Percentiles rank a stretch among this genome's conserved stretches.
Conservation (phyloP, 2,113 vertebrate species). For the Sinosuthora webbiana region DNA sequence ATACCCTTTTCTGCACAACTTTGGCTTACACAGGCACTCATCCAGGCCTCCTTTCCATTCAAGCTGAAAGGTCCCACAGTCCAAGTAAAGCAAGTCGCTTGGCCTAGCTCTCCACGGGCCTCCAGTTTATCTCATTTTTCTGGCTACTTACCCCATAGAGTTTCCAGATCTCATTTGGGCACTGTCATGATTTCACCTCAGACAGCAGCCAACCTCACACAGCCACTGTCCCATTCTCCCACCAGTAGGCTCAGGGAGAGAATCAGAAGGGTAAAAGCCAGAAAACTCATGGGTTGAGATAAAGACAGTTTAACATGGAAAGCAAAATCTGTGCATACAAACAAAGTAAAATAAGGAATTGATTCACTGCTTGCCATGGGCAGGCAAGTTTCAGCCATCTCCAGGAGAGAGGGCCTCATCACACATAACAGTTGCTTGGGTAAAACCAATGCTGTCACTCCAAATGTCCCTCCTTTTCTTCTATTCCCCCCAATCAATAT, state of each 20-base stretch:
- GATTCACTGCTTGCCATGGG: neutral
- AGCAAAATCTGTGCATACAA: neutral
- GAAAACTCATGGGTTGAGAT: neutral
- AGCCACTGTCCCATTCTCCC: neutral
- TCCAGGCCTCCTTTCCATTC: neutral
- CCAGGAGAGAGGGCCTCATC: neutral
- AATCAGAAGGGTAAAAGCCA: neutral
- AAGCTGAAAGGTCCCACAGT: neutral
- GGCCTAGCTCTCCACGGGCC: neutral
- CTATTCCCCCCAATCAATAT: neutral
- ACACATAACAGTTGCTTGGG: neutral
- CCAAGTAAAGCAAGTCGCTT: neutral
- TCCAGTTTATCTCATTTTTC: neutral
- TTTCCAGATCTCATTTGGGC: neutral
- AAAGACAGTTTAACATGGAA: neutral
- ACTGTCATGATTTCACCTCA: neutral
- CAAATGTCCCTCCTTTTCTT: neutral
- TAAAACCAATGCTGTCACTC: neutral
- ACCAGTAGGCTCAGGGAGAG: neutral
- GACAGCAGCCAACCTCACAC: neutral
- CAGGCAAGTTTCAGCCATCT: neutral
- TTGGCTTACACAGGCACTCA: neutral
- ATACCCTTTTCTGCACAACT: neutral
- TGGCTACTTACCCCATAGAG: neutral
- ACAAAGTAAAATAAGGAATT: neutral